Conservation (phyloP, 2,888 invertebrate genomes). For the Melinaea menophilus region DNA sequence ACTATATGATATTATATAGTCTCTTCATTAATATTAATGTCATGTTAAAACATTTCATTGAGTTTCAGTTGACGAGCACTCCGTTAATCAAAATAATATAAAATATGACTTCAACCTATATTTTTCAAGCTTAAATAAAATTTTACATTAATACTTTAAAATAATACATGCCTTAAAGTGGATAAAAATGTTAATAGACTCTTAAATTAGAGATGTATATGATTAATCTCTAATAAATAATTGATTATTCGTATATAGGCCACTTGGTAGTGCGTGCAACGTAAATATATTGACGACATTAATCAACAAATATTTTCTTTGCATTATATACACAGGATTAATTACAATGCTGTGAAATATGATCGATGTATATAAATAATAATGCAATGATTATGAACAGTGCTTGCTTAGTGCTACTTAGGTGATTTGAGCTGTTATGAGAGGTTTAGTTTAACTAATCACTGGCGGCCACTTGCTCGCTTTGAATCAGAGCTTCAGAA, state of each 20-base stretch:
- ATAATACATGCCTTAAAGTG: slow-evolving; percentile 67
- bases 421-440: slow-evolving; percentile 71
- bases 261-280: slow-evolving; percentile 47
- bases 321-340: slow-evolving; percentile 31
- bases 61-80: slow-evolving; percentile 34
- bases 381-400: slow-evolving; percentile 63
- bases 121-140: slow-evolving; percentile 40
- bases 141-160: slow-evolving; percentile 67
- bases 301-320: slow-evolving; percentile 51
- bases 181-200: slow-evolving; percentile 64
- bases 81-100: slow-evolving; percentile 18
- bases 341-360: slow-evolving; percentile 67
- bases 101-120: slow-evolving; percentile 33
- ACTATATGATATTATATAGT: slow-evolving; percentile 21
- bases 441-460: slow-evolving; percentile 54
- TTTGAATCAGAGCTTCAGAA: slow-evolving; percentile 66
- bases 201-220: slow-evolving; percentile 62
- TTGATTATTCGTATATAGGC: slow-evolving; percentile 53
- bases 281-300: slow-evolving; percentile 55
- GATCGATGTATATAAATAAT: slow-evolving; percentile 64
- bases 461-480: slow-evolving; percentile 60
- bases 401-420: slow-evolving; percentile 69
- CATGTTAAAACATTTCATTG: slow-evolving; percentile 33
- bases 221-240: slow-evolving; percentile 49
- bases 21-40: slow-evolving; percentile 32